These are phyloP conservation scores for Malachius bipustulatus DNA, from an alignment of 2,888 invertebrate species.

Conservation along the genomic window DNA sequence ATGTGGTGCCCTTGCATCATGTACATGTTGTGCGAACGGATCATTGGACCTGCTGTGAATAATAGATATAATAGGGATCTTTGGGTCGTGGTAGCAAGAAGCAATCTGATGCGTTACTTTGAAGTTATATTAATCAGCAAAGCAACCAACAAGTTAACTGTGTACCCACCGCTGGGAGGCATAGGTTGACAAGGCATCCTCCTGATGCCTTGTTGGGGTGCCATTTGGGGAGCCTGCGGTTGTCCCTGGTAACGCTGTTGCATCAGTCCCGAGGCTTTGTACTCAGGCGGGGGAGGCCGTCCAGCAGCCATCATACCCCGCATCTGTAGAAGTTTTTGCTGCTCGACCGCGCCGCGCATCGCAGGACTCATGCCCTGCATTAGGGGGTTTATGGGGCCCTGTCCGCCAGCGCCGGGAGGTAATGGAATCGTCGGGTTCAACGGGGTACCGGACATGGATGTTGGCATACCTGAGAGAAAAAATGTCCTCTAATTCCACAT, in stretches of 20 bases:
- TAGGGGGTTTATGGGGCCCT: too few species aligned
- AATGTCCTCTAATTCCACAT: constrained; percentile 21
- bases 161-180: constrained; percentile 50
- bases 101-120: too few species aligned
- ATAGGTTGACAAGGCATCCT: constrained; percentile 59
- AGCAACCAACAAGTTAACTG: constrained; percentile 5
- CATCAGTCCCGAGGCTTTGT: constrained; percentile 53
- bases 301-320: constrained; percentile 48
- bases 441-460: too few species aligned
- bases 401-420: too few species aligned
- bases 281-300: constrained; percentile 76
- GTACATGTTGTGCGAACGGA: constrained; percentile 51
- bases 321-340: constrained; percentile 35
- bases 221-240: constrained; percentile 38
- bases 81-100: too few species aligned
- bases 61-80: constrained; percentile 9
- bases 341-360: too few species aligned
- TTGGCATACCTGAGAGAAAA: constrained; percentile 25
- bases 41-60: constrained; percentile 49
- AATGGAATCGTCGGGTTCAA: too few species aligned
- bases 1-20: constrained; percentile 46
- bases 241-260: constrained; percentile 33
- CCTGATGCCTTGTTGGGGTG: too few species aligned
- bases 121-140: too few species aligned
- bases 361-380: too few species aligned